These are phyloP conservation scores for Morpho deidamia DNA, from an alignment of 2,888 invertebrate species.

Conservation along the genomic window DNA sequence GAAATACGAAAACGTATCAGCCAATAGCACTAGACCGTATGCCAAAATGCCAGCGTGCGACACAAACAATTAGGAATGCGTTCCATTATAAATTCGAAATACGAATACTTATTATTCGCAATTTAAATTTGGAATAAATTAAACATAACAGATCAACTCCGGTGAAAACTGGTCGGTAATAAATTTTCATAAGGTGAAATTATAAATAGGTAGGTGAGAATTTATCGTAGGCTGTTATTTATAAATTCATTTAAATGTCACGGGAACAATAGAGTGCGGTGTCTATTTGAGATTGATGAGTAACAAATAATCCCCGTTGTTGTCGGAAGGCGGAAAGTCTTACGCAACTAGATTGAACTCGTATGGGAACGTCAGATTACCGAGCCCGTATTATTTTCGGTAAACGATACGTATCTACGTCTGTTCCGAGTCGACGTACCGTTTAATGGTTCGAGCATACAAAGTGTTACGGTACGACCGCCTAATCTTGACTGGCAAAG, in stretches of 20 bases:
- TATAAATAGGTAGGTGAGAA: constrained; percentile 47
- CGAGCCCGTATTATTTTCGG: constrained; percentile 65
- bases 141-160: constrained; percentile 5
- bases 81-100: constrained; percentile 64
- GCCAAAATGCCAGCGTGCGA: constrained; percentile 64
- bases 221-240: constrained; percentile 57
- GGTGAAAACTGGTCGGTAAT: background rate
- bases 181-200: constrained; percentile 13
- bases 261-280: constrained; percentile 68
- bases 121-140: constrained; percentile 57
- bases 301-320: constrained; percentile 63
- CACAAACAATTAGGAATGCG: constrained; percentile 69
- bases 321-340: constrained; percentile 60
- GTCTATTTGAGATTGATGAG: constrained; percentile 74
- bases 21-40: constrained; percentile 64
- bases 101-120: constrained; percentile 32
- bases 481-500: constrained; percentile 58
- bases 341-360: constrained; percentile 48
- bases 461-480: constrained; percentile 29
- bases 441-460: constrained; percentile 60
- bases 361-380: constrained; percentile 65
- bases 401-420: constrained; percentile 70
- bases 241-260: constrained; percentile 73
- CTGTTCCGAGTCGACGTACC: constrained; percentile 57
- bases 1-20: constrained; percentile 66